Evolutionary conservation across 2,797 vertebrate species (phyloP), one percentile per base, ranked within the genome.

Genomic region (Glossophaga mutica): DNA sequence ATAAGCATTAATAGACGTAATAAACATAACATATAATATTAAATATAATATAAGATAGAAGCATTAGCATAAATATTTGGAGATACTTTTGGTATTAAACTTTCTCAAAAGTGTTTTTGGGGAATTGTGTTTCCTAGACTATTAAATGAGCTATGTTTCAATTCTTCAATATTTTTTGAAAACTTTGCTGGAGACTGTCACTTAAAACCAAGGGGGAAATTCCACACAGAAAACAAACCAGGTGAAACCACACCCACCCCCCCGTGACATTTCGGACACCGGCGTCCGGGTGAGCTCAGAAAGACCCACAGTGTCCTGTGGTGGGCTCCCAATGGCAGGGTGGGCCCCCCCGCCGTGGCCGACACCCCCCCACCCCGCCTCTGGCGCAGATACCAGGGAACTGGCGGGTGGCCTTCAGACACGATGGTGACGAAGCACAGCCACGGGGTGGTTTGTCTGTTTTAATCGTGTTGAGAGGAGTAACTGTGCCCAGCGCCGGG

Each of bases 141-240:
- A 52, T 62, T 52, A 95, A 95, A 67, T 55, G 39, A 37, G 0
- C 14, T 87, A 59, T 39, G 93, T 91, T 82, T 82, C 26, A 91
- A 44, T 77, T 46, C 68, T 92, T 95, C 39, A 73, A 71, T 77
- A 86, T 71, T 93, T 16, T 68, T 87, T 82, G 29, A 68, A 91
- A 86, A 78, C 11, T 34, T 42, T 71, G n/a, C 26, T 29, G 18
- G 46, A n/a, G 15, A 78, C 52, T 96, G 88, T 76, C 19, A 44
- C 21, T n/a, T 57, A 21, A 96, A 87, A 74, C 37, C 10, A 68
- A 70, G 44, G 19, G 21, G 9, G 34, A 93, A 78, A 93, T 86
- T 68, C 42, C 67, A 74, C 59, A 78, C 10, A 83, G 37, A 87
- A 90, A 86, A 76, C 70, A 62, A 39, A 68, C 1, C 74, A 26